Evolutionary conservation across 2,797 vertebrate genomes (phyloP).

Genomic region (Manis crassicaudata): DNA sequence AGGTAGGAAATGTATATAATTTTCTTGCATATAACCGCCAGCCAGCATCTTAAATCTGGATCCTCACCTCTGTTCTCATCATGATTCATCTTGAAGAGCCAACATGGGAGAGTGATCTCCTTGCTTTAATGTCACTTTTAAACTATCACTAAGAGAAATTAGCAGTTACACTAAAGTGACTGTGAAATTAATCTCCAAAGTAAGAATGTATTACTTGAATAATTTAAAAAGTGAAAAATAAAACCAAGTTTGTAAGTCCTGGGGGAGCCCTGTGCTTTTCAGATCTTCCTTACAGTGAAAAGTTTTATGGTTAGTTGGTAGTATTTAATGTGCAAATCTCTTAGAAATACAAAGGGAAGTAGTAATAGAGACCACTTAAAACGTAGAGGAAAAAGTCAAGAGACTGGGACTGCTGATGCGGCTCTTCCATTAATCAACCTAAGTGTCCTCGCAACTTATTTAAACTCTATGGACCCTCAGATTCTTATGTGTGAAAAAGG

Average conservation of each 20-base stretch:
- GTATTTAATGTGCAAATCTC: slow-evolving; percentile 20
- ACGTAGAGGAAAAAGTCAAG: background rate
- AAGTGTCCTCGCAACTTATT: background rate
- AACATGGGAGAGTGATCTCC: background rate
- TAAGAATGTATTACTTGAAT: slow-evolving; percentile 26
- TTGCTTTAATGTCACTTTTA: slow-evolving; percentile 9
- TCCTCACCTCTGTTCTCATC: background rate
- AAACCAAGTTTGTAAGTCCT: background rate
- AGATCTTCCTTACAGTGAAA: background rate
- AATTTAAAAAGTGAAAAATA: slow-evolving; percentile 26
- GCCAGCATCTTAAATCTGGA: background rate
- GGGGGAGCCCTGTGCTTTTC: background rate
- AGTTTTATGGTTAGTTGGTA: background rate
- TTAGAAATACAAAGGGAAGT: slow-evolving; percentile 27
- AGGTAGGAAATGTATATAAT: background rate
- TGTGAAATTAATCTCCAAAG: slow-evolving; percentile 16
- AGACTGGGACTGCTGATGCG: background rate
- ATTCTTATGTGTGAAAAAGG: background rate
- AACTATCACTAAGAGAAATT: background rate
- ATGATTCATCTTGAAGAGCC: background rate
- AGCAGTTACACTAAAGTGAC: background rate
- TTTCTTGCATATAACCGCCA: background rate
- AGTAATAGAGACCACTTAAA: background rate
- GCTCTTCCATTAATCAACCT: background rate
- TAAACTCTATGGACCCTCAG: background rate